These are phyloP conservation scores for Allolobophora icterica DNA, from an alignment of 2,888 invertebrate genomes.

Conservation along the genomic window DNA sequence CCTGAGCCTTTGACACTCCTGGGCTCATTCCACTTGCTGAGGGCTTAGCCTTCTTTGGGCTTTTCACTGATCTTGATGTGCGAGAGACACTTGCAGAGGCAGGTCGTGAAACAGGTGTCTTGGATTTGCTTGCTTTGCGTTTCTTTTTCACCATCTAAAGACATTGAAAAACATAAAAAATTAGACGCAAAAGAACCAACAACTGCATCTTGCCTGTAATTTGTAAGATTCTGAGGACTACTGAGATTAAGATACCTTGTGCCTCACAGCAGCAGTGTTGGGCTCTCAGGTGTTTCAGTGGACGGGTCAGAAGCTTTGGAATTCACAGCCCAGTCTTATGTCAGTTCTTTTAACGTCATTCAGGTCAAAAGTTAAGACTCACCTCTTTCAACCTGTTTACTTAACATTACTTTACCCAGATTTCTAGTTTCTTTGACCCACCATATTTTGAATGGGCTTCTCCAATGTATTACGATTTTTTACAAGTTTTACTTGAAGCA, in stretches of 20 bases:
- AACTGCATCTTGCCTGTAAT: background rate
- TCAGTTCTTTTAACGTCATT: background rate
- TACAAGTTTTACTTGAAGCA: no score
- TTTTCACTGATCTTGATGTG: constrained; percentile 44
- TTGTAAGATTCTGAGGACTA: background rate
- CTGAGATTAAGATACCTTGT: background rate
- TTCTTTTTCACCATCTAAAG: constrained; percentile 20
- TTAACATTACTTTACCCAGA: no score
- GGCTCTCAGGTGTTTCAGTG: background rate
- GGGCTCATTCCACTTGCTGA: constrained; percentile 41
- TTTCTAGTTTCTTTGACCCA: no score
- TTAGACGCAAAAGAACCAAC: background rate
- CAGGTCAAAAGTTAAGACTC: background rate
- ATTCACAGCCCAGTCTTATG: background rate
- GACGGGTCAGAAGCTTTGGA: background rate
- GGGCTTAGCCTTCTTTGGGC: constrained; percentile 44
- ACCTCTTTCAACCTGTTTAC: background rate
- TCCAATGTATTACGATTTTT: no score
- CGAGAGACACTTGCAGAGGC: background rate
- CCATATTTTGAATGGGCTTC: no score
- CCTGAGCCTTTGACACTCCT: constrained; percentile 32
- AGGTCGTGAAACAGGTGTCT: background rate
- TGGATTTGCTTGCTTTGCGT: background rate
- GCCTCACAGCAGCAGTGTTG: background rate
- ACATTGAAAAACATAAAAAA: background rate